phyloP scores from a whole-genome alignment of 2,888 invertebrate genomes.

The Agrypnus murinus region DNA sequence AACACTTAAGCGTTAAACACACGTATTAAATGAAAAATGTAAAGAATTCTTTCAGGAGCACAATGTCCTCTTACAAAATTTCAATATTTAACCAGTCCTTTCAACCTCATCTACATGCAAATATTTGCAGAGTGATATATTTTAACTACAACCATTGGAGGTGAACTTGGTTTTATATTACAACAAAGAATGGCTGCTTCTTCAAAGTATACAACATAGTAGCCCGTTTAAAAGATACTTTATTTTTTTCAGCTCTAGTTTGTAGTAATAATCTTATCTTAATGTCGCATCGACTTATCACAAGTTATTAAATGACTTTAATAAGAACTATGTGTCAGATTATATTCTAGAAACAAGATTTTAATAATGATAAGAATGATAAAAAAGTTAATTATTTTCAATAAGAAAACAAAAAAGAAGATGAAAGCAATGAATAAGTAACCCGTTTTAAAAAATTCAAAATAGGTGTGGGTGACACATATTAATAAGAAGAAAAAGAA shows the following conservation, averaged over 20 bases:
- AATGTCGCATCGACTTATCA: constrained; percentile 18
- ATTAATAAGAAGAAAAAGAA: too few species aligned
- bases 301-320: neutral
- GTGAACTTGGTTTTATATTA: constrained; percentile 1
- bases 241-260: neutral
- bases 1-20: too few species aligned
- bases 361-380: constrained; percentile 12
- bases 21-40: too few species aligned
- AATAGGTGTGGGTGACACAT: constrained; percentile 9
- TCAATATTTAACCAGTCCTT: too few species aligned
- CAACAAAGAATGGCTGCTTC: too few species aligned
- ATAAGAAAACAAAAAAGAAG: too few species aligned
- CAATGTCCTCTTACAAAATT: too few species aligned
- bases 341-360: constrained; percentile 16
- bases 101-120: constrained; percentile 2
- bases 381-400: neutral
- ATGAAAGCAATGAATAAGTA: neutral
- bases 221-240: too few species aligned
- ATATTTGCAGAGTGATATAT: constrained; percentile 1
- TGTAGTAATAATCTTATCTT: constrained; percentile 23
- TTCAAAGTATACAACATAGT: too few species aligned
- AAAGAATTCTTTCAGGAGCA: too few species aligned
- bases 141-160: neutral
- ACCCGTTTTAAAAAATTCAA: neutral
- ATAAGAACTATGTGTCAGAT: constrained; percentile 18